Evolutionary conservation across 2,888 invertebrate genomes (phyloP).

Genomic region (Lampropteryx suffumata): DNA sequence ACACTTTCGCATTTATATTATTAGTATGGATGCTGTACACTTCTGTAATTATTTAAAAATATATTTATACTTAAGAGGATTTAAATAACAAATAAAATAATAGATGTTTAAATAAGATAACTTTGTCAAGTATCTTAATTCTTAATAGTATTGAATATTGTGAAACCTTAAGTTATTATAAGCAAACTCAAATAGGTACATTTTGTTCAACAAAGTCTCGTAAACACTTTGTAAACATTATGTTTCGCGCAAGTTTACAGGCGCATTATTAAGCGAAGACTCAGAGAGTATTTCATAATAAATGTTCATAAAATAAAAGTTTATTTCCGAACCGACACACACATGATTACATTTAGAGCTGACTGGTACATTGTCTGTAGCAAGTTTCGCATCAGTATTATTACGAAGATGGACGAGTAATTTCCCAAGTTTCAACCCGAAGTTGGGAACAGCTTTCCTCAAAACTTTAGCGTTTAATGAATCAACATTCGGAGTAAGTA

Average conservation of each 20-base stretch:
- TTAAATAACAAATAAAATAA: too few relatives aligned
- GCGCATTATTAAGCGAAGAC: slow-evolving; percentile 25
- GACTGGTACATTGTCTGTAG: slow-evolving; percentile 22
- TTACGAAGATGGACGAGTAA: slow-evolving; percentile 52
- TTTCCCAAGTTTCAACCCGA: slow-evolving; percentile 44
- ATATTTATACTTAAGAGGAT: too few relatives aligned
- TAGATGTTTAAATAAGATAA: too few relatives aligned
- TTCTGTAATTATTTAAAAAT: too few relatives aligned
- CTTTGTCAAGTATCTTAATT: too few relatives aligned
- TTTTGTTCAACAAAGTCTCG: slow-evolving; percentile 13
- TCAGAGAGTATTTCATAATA: slow-evolving; percentile 30
- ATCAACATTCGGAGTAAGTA: slow-evolving; percentile 44
- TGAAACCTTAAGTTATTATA: too few relatives aligned
- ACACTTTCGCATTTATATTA: too few relatives aligned
- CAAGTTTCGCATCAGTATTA: slow-evolving; percentile 33
- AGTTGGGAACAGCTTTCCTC: slow-evolving; percentile 48
- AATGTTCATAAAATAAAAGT: slow-evolving; percentile 35
- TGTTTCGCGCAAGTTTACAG: slow-evolving; percentile 20
- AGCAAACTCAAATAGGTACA: too few relatives aligned
- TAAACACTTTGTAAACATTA: slow-evolving; percentile 31
- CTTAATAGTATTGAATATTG: too few relatives aligned
- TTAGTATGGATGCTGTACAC: too few relatives aligned
- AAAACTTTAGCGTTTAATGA: slow-evolving; percentile 52
- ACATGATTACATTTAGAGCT: slow-evolving; percentile 41
- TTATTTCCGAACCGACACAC: slow-evolving; percentile 32